Evolutionary conservation across 2,888 invertebrate species (phyloP).

Genomic region (Chouioia cunea): DNA sequence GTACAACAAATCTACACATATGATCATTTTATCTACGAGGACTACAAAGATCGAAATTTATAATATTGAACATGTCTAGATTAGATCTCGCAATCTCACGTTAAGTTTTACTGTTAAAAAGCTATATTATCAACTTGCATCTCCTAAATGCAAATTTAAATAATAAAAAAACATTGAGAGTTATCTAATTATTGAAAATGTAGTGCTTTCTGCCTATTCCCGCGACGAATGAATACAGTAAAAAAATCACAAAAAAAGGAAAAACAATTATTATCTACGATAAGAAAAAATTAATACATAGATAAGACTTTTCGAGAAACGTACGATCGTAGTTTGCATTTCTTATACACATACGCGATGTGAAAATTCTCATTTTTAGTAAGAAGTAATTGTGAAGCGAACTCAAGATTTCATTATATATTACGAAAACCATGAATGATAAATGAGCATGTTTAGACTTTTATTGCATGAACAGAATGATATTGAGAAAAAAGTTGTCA

Average conservation of each 20-base stretch:
- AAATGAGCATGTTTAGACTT: slow-evolving; percentile 31
- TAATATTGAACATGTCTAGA: slow-evolving; percentile 43
- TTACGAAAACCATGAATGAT: slow-evolving; percentile 30
- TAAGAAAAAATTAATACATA: slow-evolving; percentile 25
- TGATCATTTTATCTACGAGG: slow-evolving; percentile 25
- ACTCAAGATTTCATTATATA: slow-evolving; percentile 27
- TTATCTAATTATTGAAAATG: slow-evolving; percentile 31
- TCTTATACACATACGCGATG: slow-evolving; percentile 35
- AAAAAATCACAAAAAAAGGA: slow-evolving; percentile 28
- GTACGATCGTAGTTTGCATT: slow-evolving; percentile 42
- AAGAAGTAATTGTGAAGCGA: slow-evolving; percentile 12
- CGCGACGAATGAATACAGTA: slow-evolving; percentile 36
- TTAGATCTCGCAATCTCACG: slow-evolving; percentile 38
- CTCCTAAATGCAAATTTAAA: slow-evolving; percentile 25
- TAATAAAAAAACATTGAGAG: slow-evolving; percentile 28
- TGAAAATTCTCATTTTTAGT: slow-evolving; percentile 36
- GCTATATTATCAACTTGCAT: slow-evolving; percentile 39
- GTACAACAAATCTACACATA: slow-evolving; percentile 15
- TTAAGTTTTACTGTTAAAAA: slow-evolving; percentile 43
- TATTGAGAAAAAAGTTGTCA: too few relatives aligned
- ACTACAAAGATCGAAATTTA: slow-evolving; percentile 45
- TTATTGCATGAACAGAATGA: slow-evolving; percentile 29
- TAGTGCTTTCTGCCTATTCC: slow-evolving; percentile 43
- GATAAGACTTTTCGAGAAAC: slow-evolving; percentile 40
- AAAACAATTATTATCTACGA: slow-evolving; percentile 1